Percentiles rank a stretch among this genome's conserved stretches.
These are phyloP conservation scores for Catharus fuscescens DNA, from an alignment of 2,113 vertebrate species.

Conservation along the genomic window DNA sequence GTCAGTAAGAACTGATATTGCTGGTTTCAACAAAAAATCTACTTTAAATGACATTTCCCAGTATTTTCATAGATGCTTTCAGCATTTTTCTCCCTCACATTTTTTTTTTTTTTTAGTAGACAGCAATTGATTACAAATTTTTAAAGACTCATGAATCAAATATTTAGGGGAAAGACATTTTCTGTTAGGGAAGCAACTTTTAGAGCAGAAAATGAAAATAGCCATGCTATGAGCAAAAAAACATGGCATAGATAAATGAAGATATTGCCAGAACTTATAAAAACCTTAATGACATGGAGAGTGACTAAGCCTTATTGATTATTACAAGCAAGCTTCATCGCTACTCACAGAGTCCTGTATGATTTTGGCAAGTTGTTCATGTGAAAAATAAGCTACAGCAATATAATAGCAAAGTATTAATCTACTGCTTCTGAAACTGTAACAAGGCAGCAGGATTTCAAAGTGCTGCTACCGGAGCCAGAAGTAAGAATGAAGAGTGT, in stretches of 20 bases:
- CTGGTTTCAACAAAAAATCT: neutral
- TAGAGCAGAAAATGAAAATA: neutral
- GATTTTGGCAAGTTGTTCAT: neutral
- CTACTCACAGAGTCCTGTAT: neutral
- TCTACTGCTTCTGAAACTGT: neutral
- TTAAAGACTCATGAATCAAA: neutral
- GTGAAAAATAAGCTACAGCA: neutral
- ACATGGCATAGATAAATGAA: neutral
- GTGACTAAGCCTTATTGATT: neutral
- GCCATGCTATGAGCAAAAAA: neutral
- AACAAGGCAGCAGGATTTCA: neutral
- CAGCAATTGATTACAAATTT: neutral
- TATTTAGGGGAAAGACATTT: neutral
- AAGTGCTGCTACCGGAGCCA: neutral
- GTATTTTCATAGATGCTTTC: neutral
- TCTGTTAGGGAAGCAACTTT: neutral
- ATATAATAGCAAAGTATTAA: neutral
- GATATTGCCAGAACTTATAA: neutral
- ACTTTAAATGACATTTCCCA: neutral
- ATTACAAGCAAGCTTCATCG: neutral
- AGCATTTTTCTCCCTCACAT: neutral
- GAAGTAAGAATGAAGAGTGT: neutral
- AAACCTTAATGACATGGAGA: neutral
- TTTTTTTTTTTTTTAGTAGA: neutral
- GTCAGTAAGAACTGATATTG: neutral